phyloP scores from a whole-genome alignment of 2,888 invertebrate genomes.

The Apocheima hispidaria region DNA sequence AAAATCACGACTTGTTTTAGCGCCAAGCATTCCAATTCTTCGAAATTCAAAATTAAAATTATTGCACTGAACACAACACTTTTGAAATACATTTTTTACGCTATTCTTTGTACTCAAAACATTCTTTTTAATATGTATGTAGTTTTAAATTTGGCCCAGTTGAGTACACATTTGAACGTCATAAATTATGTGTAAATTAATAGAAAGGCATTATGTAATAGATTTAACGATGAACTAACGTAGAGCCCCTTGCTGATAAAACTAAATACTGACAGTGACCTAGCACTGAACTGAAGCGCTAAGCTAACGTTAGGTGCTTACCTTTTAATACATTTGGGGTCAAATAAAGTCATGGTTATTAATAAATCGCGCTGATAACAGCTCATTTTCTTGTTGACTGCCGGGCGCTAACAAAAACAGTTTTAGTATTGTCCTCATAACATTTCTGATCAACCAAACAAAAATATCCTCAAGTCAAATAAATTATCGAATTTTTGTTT shows the following conservation, averaged over 20 bases:
- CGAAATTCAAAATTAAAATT: slow-evolving; percentile 28
- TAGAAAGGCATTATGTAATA: slow-evolving; percentile 23
- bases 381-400: slow-evolving; percentile 1
- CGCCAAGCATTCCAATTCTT: slow-evolving; percentile 19
- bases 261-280: not conserved
- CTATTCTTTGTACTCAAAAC: not conserved
- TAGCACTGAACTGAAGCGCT: not conserved
- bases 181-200: not conserved
- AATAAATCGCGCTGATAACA: slow-evolving; percentile 4
- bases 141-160: not conserved
- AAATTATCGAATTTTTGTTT: too few species aligned
- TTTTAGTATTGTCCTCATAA: too few species aligned
- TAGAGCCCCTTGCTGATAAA: not conserved
- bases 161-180: not conserved
- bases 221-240: not conserved
- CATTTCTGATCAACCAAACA: too few species aligned
- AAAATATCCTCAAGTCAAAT: too few species aligned
- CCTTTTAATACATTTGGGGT: slow-evolving; percentile 1
- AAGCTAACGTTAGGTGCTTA: not conserved
- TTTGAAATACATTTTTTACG: slow-evolving; percentile 26
- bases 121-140: not conserved
- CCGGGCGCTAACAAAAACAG: not conserved
- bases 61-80: slow-evolving; percentile 27
- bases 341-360: slow-evolving; percentile 13
- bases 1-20: slow-evolving; percentile 68